These are phyloP conservation scores for Sebastes trivittatus DNA, from an alignment of 2,797 vertebrate genomes.

Conservation along the genomic window DNA sequence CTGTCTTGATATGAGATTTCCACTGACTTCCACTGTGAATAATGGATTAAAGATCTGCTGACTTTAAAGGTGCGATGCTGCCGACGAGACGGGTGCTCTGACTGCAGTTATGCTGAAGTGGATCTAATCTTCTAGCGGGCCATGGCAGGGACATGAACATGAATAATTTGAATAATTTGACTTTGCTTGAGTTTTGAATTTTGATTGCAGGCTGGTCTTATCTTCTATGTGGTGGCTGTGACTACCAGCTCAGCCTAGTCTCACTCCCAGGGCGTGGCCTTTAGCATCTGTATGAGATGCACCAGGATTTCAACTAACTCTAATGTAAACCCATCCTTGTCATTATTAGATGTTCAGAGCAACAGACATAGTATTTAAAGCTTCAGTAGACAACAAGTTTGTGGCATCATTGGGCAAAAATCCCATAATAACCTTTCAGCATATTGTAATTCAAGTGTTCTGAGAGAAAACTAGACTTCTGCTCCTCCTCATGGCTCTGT, in stretches of 20 bases:
- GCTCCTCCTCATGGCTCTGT: too few species aligned
- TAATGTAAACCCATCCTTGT: background rate
- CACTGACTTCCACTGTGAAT: slow-evolving; percentile 21
- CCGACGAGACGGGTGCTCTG: background rate
- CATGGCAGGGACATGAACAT: background rate
- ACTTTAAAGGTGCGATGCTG: slow-evolving; percentile 23
- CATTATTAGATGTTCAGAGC: background rate
- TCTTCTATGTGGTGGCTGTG: background rate
- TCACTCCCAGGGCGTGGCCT: background rate
- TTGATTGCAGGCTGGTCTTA: background rate
- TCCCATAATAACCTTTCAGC: too few species aligned
- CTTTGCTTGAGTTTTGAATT: background rate
- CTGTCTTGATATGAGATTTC: slow-evolving; percentile 8
- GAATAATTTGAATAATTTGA: slow-evolving; percentile 19
- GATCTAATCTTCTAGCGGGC: background rate
- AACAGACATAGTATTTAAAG: background rate
- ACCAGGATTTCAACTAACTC: background rate
- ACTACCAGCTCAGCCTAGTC: background rate
- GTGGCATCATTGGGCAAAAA: too few species aligned
- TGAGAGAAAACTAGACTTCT: too few species aligned
- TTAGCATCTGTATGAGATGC: too few species aligned
- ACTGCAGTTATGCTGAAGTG: background rate
- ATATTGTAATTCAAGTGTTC: too few species aligned
- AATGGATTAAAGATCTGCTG: slow-evolving; percentile 43
- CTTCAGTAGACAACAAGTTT: background rate